phyloP scores from a whole-genome alignment of 2,113 vertebrate genomes.

The Bostrychus sinensis region DNA sequence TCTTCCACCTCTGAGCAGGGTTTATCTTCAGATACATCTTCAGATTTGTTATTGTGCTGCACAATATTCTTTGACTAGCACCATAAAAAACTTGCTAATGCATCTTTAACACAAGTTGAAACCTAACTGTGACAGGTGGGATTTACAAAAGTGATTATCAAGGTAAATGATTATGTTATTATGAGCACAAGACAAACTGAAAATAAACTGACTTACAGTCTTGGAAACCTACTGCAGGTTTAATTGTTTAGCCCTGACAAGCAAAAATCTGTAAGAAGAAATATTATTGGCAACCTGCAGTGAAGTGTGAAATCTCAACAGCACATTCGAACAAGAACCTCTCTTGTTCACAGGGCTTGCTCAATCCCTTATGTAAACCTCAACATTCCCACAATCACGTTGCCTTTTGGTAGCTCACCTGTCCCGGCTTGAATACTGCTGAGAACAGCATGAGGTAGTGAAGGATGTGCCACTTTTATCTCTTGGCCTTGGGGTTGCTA shows the following conservation, averaged over 20 bases:
- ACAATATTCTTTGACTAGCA: background rate
- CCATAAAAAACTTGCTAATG: background rate
- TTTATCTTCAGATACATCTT: no score
- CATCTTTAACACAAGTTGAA: background rate
- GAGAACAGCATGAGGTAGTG: background rate
- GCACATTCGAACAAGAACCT: conserved; percentile 23
- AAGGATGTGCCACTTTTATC: conserved; percentile 19
- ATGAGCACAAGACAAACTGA: background rate
- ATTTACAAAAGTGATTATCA: background rate
- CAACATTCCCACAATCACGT: conserved; percentile 34
- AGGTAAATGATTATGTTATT: background rate
- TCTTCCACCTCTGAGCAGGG: no score
- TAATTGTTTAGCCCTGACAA: conserved; percentile 12
- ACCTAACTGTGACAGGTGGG: background rate
- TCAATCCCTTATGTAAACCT: conserved; percentile 47
- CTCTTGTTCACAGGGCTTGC: conserved; percentile 41
- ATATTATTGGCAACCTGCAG: conserved; percentile 36
- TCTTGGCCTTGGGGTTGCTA: conserved; percentile 33
- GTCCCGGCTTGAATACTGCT: conserved; percentile 43
- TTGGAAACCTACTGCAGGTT: conserved; percentile 8
- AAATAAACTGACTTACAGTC: conserved; percentile 5
- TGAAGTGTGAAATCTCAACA: conserved; percentile 44
- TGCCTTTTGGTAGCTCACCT: conserved; percentile 38
- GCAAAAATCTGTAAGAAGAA: conserved; percentile 41
- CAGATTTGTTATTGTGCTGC: background rate